Evolutionary conservation across 2,888 invertebrate species (phyloP).

Genomic region (Drosophila borealis): DNA sequence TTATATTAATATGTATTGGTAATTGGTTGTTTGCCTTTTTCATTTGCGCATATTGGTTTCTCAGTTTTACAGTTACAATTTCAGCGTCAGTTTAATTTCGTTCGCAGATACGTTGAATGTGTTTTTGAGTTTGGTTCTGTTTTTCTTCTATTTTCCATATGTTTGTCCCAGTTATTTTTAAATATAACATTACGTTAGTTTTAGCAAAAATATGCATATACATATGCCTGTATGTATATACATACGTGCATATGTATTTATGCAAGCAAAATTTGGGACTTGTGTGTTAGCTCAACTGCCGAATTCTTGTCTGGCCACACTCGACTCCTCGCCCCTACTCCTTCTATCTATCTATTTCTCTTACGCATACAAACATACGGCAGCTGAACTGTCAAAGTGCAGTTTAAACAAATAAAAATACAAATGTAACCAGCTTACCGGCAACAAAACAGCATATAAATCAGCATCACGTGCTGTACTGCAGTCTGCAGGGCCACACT

Average conservation of each 20-base stretch:
- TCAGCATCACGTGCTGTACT: conserved; percentile 11
- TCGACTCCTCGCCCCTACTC: not conserved
- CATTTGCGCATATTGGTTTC: conserved; percentile 52
- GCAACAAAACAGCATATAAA: conserved; percentile 9
- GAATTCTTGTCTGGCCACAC: not conserved
- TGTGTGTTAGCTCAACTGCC: conserved; percentile 9
- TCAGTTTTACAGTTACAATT: conserved; percentile 50
- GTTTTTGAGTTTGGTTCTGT: conserved; percentile 41
- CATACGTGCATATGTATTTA: not conserved
- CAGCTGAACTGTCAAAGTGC: conserved; percentile 1
- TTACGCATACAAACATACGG: not conserved
- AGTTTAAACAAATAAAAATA: not conserved
- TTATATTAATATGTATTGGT: conserved; percentile 22
- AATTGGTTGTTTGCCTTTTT: conserved; percentile 53
- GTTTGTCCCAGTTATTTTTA: conserved; percentile 41
- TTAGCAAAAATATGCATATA: conserved; percentile 39
- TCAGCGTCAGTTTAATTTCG: conserved; percentile 57
- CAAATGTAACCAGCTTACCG: conserved; percentile 7
- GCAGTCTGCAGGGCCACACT: conserved; percentile 11
- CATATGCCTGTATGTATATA: not conserved
- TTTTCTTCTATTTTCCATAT: conserved; percentile 18
- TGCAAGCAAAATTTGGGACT: conserved; percentile 5
- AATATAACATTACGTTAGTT: conserved; percentile 36
- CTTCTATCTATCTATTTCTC: not conserved
- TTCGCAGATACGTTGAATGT: conserved; percentile 22